These are phyloP conservation scores for Ptilodon capucinus DNA, from an alignment of 2,888 invertebrate species.

Conservation along the genomic window DNA sequence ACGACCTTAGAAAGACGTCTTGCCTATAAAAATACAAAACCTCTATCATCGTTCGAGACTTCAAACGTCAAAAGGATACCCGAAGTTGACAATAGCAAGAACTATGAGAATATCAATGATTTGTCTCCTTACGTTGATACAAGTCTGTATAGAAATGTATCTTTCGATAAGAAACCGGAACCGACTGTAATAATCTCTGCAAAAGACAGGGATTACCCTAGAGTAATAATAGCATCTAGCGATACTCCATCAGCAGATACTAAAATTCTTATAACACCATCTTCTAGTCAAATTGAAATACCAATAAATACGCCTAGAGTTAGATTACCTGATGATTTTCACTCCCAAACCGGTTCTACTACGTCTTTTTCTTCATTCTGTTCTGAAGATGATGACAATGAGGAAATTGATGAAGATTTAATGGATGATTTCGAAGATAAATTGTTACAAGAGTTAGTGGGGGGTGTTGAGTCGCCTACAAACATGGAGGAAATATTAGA, in stretches of 20 bases:
- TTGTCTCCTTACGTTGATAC: constrained; percentile 42
- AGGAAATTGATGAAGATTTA: constrained; percentile 51
- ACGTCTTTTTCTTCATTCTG: constrained; percentile 68
- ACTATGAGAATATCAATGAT: constrained; percentile 68
- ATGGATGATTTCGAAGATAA: constrained; percentile 69
- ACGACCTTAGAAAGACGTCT: constrained; percentile 85
- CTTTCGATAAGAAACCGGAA: constrained; percentile 51
- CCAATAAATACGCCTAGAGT: constrained; percentile 75
- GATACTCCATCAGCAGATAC: constrained; percentile 79
- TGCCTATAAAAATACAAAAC: constrained; percentile 68
- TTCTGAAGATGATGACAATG: constrained; percentile 64
- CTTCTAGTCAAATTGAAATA: constrained; percentile 63
- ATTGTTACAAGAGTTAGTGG: constrained; percentile 71
- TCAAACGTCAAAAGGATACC: constrained; percentile 46
- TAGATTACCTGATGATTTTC: constrained; percentile 73
- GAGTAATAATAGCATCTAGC: constrained; percentile 80
- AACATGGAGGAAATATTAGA: constrained; percentile 61
- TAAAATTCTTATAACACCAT: constrained; percentile 84
- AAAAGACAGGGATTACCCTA: constrained; percentile 64
- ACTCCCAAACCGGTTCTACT: constrained; percentile 57
- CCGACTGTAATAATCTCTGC: constrained; percentile 20
- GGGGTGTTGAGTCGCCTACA: constrained; percentile 70
- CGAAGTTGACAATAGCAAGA: constrained; percentile 39
- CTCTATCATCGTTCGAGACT: constrained; percentile 64
- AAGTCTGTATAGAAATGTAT: constrained; percentile 37